Evolutionary conservation across 2,888 invertebrate genomes (phyloP).

Genomic region (Synanthedon andrenaeformis): DNA sequence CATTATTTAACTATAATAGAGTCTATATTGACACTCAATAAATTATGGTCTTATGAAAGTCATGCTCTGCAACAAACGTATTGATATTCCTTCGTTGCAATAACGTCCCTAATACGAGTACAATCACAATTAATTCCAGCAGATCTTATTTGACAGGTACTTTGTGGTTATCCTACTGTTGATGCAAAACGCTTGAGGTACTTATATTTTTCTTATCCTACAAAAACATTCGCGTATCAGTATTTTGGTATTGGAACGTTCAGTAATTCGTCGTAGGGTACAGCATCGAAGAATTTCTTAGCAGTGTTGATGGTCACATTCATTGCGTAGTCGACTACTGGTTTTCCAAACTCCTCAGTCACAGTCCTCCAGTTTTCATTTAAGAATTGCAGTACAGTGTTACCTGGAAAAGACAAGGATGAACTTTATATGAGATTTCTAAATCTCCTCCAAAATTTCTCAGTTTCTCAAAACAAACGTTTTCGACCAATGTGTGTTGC

Average conservation of each 20-base stretch:
- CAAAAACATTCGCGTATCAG: conserved; percentile 13
- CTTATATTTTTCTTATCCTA: background rate
- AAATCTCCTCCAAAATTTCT: too few relatives aligned
- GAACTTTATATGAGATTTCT: background rate
- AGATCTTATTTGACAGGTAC: background rate
- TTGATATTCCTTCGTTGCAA: background rate
- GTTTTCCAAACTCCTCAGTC: conserved; percentile 60
- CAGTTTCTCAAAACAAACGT: too few relatives aligned
- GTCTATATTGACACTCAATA: too few relatives aligned
- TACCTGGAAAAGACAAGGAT: conserved; percentile 28
- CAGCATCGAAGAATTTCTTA: conserved; percentile 54
- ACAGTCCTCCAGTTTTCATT: conserved; percentile 64
- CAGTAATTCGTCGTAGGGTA: conserved; percentile 55
- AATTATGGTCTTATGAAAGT: too few relatives aligned
- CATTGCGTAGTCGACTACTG: conserved; percentile 58
- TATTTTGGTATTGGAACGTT: conserved; percentile 58
- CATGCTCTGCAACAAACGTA: background rate
- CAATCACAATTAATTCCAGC: too few relatives aligned
- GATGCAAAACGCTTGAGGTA: background rate
- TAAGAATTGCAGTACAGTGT: conserved; percentile 53
- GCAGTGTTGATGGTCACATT: conserved; percentile 56
- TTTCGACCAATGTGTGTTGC: too few relatives aligned
- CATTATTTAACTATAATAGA: too few relatives aligned
- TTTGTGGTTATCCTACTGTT: background rate
- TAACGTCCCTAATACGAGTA: too few relatives aligned